These are phyloP conservation scores for Tiphia femorata DNA, from an alignment of 2,888 invertebrate genomes.

Conservation along the genomic window DNA sequence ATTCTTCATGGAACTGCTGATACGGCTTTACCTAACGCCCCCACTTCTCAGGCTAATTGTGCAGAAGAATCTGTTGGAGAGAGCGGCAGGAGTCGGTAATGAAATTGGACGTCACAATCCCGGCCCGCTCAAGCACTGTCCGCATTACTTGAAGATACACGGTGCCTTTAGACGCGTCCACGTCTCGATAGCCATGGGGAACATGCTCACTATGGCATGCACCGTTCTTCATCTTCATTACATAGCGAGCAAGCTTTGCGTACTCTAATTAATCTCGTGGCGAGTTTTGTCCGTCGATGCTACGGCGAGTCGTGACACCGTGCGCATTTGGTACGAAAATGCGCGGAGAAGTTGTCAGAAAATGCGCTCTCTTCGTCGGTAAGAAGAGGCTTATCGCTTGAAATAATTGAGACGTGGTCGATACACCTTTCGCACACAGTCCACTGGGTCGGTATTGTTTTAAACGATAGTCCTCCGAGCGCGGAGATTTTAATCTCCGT, in stretches of 20 bases:
- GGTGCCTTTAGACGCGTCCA: slow-evolving; percentile 82
- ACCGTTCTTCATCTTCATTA: slow-evolving; percentile 79
- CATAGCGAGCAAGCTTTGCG: slow-evolving; percentile 72
- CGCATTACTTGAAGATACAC: slow-evolving; percentile 83
- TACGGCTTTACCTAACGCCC: slow-evolving; percentile 83
- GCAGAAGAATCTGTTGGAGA: slow-evolving; percentile 82
- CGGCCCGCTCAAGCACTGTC: slow-evolving; percentile 81
- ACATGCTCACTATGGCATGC: slow-evolving; percentile 79
- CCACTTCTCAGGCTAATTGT: slow-evolving; percentile 81
- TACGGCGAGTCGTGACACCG: no score
- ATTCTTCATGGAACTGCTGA: slow-evolving; percentile 80
- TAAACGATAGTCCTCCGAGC: no score
- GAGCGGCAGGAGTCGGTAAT: slow-evolving; percentile 81
- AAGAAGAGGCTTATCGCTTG: no score
- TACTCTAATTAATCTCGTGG: slow-evolving; percentile 41
- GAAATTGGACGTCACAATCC: slow-evolving; percentile 82
- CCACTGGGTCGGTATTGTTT: no score
- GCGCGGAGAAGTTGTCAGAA: no score
- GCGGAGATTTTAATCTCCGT: no score
- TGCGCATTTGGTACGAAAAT: no score
- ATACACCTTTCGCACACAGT: no score
- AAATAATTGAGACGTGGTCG: no score
- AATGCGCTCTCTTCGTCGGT: no score
- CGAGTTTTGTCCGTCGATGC: neutral
- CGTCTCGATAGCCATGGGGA: slow-evolving; percentile 84